Percentiles rank a stretch among this genome's conserved stretches.
Conservation (phyloP, 2,797 vertebrate genomes). For the Synaphobranchus kaupii region DNA sequence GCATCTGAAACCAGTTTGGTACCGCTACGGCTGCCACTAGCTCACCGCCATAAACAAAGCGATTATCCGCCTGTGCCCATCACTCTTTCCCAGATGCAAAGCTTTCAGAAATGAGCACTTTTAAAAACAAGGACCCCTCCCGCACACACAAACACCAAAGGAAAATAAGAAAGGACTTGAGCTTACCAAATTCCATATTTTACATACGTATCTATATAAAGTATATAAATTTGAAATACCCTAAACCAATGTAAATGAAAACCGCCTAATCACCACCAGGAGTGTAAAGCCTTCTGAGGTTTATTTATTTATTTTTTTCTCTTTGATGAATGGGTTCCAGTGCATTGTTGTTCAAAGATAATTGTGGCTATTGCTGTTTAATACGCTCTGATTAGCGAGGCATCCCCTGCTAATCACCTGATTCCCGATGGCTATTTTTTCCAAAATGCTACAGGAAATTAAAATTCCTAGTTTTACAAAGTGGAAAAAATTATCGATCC, state of each 20-base stretch:
- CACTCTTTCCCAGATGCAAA: not conserved
- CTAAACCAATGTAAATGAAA: not conserved
- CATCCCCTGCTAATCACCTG: not conserved
- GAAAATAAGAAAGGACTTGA: not conserved
- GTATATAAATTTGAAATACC: not conserved
- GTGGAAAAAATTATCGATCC: not conserved
- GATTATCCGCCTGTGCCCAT: slow-evolving; percentile 49
- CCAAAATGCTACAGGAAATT: not conserved
- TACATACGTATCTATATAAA: not conserved
- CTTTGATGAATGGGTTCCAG: not conserved
- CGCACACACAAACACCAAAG: not conserved
- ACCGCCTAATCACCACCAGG: not conserved
- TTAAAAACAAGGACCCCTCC: not conserved
- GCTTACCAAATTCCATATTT: not conserved
- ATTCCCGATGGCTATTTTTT: not conserved
- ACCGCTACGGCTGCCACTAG: slow-evolving; percentile 51
- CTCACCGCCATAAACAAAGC: slow-evolving; percentile 62
- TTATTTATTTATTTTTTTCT: not conserved
- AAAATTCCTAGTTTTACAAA: not conserved
- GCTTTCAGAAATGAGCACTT: slow-evolving; percentile 4
- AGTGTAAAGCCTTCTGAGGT: not conserved
- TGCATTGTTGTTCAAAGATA: too few relatives aligned
- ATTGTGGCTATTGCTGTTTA: not conserved
- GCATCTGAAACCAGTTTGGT: slow-evolving; percentile 54
- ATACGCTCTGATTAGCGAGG: not conserved